Percentiles rank a stretch among this genome's conserved stretches.
phyloP scores from a whole-genome alignment of 2,797 vertebrate genomes.

The Threskiornis aethiopicus region DNA sequence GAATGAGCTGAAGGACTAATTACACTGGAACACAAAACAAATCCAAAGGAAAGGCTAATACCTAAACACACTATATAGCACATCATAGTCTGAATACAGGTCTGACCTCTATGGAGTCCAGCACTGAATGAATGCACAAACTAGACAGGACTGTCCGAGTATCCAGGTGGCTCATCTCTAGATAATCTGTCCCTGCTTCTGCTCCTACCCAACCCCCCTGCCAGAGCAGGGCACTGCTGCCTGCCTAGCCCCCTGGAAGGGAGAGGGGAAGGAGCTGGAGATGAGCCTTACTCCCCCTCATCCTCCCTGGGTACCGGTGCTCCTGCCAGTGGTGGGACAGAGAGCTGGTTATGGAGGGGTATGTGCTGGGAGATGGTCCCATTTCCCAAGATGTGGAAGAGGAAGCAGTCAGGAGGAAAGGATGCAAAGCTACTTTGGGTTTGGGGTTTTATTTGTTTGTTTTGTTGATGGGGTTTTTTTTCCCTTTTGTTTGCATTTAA shows the following conservation, averaged over 20 bases:
- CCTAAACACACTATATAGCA: neutral
- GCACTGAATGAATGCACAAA: neutral
- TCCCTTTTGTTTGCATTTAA: neutral
- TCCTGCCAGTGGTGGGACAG: neutral
- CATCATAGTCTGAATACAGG: neutral
- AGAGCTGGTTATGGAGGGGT: neutral
- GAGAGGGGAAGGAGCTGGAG: neutral
- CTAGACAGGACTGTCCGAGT: neutral
- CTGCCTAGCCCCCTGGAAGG: neutral
- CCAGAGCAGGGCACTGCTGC: neutral
- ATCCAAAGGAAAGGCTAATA: neutral
- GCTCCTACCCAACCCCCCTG: rapidly evolving
- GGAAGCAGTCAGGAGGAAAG: neutral
- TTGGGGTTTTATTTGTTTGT: no score
- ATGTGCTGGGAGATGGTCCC: neutral
- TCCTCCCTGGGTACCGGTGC: rapidly evolving
- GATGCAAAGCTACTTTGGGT: neutral
- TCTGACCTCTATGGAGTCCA: neutral
- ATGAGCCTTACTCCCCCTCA: neutral
- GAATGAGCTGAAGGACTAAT: neutral
- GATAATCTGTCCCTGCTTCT: neutral
- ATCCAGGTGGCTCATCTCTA: neutral
- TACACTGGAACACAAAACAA: neutral
- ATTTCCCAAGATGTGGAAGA: neutral
- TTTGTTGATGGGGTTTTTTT: neutral